Conservation (phyloP, 2,113 vertebrate species). For the Todiramphus chloris region DNA sequence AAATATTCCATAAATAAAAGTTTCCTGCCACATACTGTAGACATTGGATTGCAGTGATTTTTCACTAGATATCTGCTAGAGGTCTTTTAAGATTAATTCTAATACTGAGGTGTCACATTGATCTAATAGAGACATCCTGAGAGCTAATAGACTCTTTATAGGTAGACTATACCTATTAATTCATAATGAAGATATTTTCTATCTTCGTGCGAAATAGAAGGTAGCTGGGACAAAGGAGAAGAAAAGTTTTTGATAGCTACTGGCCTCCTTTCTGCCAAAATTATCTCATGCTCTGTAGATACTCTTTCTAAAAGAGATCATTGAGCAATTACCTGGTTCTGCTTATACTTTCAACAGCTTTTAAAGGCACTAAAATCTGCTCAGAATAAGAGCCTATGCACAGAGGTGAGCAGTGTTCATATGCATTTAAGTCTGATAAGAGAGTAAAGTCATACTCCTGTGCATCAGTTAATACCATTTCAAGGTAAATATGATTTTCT, state of each 20-base stretch:
- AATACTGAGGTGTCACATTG: background rate
- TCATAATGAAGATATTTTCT: background rate
- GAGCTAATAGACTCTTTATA: background rate
- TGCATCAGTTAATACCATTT: background rate
- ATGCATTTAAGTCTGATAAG: background rate
- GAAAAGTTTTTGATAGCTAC: background rate
- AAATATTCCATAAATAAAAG: background rate
- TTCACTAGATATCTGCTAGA: background rate
- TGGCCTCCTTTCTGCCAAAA: background rate
- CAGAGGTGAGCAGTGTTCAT: background rate
- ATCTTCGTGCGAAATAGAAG: background rate
- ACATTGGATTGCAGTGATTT: background rate
- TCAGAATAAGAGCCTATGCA: background rate
- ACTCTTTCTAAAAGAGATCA: background rate
- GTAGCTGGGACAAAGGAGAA: background rate
- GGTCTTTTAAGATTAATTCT: background rate
- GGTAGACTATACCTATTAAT: background rate
- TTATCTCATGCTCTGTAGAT: background rate
- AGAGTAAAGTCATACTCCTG: background rate
- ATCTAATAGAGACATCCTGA: background rate
- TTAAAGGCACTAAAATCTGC: background rate
- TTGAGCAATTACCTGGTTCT: background rate
- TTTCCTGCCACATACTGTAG: background rate
- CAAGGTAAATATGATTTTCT: background rate
- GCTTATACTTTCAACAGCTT: background rate